Evolutionary conservation across 2,888 invertebrate species (phyloP).

Genomic region (Parnassius smintheus): DNA sequence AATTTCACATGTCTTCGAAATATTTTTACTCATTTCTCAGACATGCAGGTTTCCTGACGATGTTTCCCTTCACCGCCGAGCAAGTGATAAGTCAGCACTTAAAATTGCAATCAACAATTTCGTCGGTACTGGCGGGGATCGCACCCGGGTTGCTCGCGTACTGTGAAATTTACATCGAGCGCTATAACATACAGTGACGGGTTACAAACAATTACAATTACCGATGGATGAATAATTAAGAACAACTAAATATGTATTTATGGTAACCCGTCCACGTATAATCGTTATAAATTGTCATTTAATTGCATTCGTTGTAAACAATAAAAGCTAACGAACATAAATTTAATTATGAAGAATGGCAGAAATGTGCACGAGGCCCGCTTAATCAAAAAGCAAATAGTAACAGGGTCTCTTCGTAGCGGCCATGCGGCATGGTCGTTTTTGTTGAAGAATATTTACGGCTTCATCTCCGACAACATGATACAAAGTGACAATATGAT

Average conservation of each 20-base stretch:
- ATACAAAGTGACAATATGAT: slow-evolving; percentile 11
- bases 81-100: too few relatives aligned
- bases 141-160: too few relatives aligned
- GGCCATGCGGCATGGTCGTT: not conserved
- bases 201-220: too few relatives aligned
- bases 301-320: slow-evolving; percentile 21
- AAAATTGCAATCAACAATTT: too few relatives aligned
- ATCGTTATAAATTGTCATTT: slow-evolving; percentile 19
- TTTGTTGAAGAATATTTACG: slow-evolving; percentile 21
- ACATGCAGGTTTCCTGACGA: too few relatives aligned
- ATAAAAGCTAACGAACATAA: slow-evolving; percentile 25
- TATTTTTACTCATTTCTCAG: too few relatives aligned
- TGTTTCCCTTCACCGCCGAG: too few relatives aligned
- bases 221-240: not conserved
- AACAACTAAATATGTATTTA: not conserved
- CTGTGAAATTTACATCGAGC: too few relatives aligned
- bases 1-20: too few relatives aligned
- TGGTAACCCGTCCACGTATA: slow-evolving; percentile 18
- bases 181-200: too few relatives aligned
- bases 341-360: slow-evolving; percentile 20
- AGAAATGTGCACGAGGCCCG: slow-evolving; percentile 15
- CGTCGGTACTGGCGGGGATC: too few relatives aligned
- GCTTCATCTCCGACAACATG: slow-evolving; percentile 25
- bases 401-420: slow-evolving; percentile 13
- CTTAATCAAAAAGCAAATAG: slow-evolving; percentile 21